Percentiles rank a stretch among this genome's conserved stretches.
phyloP scores from a whole-genome alignment of 2,888 invertebrate genomes.

The Poecilus cupreus region DNA sequence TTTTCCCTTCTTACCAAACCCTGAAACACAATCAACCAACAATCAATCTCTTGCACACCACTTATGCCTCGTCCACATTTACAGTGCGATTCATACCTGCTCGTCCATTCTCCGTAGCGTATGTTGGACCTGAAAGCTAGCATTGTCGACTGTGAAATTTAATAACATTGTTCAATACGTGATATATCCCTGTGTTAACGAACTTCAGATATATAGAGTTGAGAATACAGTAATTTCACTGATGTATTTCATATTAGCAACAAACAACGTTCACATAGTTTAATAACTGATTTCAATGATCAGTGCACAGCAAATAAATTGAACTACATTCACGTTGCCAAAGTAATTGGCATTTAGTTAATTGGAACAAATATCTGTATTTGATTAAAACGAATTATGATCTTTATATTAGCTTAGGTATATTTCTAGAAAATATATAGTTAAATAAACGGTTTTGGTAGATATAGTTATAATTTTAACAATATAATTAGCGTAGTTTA shows the following conservation, averaged over 20 bases:
- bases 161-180: not conserved
- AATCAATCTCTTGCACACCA: too few relatives aligned
- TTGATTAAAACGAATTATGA: too few relatives aligned
- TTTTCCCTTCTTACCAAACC: too few relatives aligned
- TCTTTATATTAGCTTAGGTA: too few relatives aligned
- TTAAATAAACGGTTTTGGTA: not conserved
- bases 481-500: not conserved
- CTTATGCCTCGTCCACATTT: too few relatives aligned
- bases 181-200: too few relatives aligned
- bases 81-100: too few relatives aligned
- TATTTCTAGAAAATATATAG: too few relatives aligned
- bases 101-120: too few relatives aligned
- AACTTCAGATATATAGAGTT: not conserved
- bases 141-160: too few relatives aligned
- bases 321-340: constrained; percentile 13
- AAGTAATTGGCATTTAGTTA: constrained; percentile 1
- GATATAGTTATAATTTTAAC: not conserved
- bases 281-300: constrained; percentile 29
- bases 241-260: constrained; percentile 1
- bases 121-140: too few relatives aligned
- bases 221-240: not conserved
- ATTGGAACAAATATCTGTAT: not conserved
- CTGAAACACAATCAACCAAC: too few relatives aligned
- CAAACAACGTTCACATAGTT: constrained; percentile 9
- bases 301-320: not conserved